These are phyloP conservation scores for Thalpophila matura DNA, from an alignment of 2,888 invertebrate species.

Conservation along the genomic window DNA sequence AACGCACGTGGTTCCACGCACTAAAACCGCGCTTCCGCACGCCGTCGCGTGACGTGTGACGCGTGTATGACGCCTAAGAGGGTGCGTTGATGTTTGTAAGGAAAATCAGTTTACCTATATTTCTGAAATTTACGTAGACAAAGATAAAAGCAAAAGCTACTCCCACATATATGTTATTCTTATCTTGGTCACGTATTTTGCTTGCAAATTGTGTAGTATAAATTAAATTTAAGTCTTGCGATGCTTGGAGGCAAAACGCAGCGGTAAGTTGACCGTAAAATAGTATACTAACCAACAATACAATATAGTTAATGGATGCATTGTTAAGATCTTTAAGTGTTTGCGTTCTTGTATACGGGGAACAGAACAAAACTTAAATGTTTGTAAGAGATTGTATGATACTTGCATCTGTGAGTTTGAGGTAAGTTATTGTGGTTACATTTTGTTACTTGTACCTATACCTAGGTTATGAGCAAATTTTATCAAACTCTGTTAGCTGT, in stretches of 20 bases:
- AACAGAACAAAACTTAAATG: constrained; percentile 11
- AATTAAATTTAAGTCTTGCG: constrained; percentile 13
- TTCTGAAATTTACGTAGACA: too few relatives aligned
- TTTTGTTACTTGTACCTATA: too few relatives aligned
- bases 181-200: constrained; percentile 33
- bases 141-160: too few relatives aligned
- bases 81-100: too few relatives aligned
- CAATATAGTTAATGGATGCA: constrained; percentile 7
- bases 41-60: too few relatives aligned
- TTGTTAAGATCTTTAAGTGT: constrained; percentile 21
- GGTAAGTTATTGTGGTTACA: not conserved
- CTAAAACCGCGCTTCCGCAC: too few relatives aligned
- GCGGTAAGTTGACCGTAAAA: constrained; percentile 3
- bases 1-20: too few relatives aligned
- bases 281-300: not conserved
- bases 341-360: not conserved
- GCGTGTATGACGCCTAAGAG: too few relatives aligned
- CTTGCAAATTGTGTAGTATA: constrained; percentile 10
- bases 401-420: not conserved
- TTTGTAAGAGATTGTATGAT: not conserved
- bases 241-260: constrained; percentile 10
- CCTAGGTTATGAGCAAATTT: too few relatives aligned
- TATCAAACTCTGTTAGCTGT: too few relatives aligned
- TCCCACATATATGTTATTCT: not conserved
- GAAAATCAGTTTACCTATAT: too few relatives aligned